phyloP scores from a whole-genome alignment of 35 echinoderm and acorn worm species.

The Stichopus chloronotus region DNA sequence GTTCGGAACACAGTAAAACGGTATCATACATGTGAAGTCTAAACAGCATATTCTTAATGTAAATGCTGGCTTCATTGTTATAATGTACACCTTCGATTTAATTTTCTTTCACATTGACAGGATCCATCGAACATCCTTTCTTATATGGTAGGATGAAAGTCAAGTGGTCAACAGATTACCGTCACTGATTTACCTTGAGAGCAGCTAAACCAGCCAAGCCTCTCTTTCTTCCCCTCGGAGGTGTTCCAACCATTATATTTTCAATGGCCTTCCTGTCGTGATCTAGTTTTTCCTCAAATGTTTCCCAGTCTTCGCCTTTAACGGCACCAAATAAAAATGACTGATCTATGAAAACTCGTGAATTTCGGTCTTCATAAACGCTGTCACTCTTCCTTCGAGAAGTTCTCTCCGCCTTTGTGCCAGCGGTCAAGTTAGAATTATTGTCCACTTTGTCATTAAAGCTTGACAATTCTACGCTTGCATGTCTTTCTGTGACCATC shows the following conservation, averaged over 20 bases:
- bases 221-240: neutral
- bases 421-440: constrained; percentile 25
- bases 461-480: neutral
- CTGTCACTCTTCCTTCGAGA: constrained; percentile 36
- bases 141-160: no score
- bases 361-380: constrained; percentile 63
- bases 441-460: neutral
- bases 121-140: no score
- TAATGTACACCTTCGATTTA: no score
- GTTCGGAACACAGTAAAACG: no score
- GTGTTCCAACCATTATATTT: constrained; percentile 58
- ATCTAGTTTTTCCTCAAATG: constrained; percentile 52
- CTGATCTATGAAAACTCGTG: constrained; percentile 54
- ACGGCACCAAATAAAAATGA: constrained; percentile 17
- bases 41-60: no score
- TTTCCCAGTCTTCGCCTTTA: constrained; percentile 23
- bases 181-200: constrained; percentile 39
- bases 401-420: constrained; percentile 42
- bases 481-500: neutral
- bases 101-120: no score
- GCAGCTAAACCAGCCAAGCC: constrained; percentile 58
- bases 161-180: neutral
- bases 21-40: no score
- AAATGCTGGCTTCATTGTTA: no score
- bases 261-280: constrained; percentile 64